Evolutionary conservation across 2,797 vertebrate species (phyloP).

Genomic region (Gymnoscopelus braueri): DNA sequence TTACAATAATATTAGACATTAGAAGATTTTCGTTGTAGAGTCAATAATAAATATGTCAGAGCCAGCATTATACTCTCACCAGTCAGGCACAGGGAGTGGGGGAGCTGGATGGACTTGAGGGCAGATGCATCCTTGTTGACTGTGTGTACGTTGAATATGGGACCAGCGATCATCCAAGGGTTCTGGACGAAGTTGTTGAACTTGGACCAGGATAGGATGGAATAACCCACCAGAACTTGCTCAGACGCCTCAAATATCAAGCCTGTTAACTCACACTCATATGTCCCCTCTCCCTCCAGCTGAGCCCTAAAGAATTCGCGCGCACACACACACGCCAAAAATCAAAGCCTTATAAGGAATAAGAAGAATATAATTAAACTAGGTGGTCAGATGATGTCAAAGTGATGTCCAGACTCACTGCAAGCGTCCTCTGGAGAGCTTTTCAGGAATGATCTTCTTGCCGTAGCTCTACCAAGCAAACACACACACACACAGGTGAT

Average conservation of each 20-base stretch:
- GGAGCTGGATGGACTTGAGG: slow-evolving; percentile 88
- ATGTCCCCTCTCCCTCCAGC: slow-evolving; percentile 81
- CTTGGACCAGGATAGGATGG: slow-evolving; percentile 88
- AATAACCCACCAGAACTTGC: slow-evolving; percentile 76
- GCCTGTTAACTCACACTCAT: slow-evolving; percentile 82
- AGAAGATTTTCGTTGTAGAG: background rate
- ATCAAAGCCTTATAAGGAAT: background rate
- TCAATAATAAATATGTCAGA: no score
- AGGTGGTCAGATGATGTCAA: background rate
- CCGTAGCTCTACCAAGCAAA: slow-evolving; percentile 76
- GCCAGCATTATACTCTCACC: slow-evolving; percentile 68
- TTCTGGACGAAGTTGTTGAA: slow-evolving; percentile 76
- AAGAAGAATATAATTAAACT: no score
- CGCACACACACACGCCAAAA: slow-evolving; percentile 5
- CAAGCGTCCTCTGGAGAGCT: slow-evolving; percentile 79
- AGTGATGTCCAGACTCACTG: slow-evolving; percentile 68
- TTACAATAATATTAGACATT: no score
- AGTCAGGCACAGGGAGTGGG: slow-evolving; percentile 87
- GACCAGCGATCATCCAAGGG: slow-evolving; percentile 87
- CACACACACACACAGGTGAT: slow-evolving; percentile 11
- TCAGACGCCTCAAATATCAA: slow-evolving; percentile 86
- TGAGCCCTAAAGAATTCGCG: slow-evolving; percentile 68
- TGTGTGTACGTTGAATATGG: slow-evolving; percentile 88
- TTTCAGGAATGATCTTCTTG: slow-evolving; percentile 80
- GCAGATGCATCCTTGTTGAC: slow-evolving; percentile 66